Percentiles rank a stretch among this genome's conserved stretches.
phyloP scores from a whole-genome alignment of 2,888 invertebrate genomes.

The Nowickia ferox region DNA sequence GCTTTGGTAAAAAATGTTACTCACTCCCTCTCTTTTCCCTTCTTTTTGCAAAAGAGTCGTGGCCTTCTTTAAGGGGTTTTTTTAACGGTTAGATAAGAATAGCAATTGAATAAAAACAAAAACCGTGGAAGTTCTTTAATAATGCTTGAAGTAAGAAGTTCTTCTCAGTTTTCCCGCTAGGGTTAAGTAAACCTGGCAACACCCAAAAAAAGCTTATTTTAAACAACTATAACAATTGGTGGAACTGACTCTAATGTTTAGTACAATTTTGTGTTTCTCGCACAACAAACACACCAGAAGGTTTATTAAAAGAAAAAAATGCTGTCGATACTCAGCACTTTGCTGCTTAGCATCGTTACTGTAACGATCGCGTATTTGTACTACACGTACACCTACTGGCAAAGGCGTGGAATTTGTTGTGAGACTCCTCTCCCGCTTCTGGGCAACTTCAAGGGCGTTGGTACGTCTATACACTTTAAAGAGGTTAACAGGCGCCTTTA shows the following conservation, averaged over 20 bases:
- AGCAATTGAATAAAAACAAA: too few relatives aligned
- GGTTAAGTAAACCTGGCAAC: neutral
- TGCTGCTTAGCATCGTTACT: constrained; percentile 1
- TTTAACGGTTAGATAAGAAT: too few relatives aligned
- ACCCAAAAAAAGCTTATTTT: constrained; percentile 4
- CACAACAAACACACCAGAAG: neutral
- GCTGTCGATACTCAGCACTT: constrained; percentile 12
- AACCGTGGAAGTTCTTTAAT: too few relatives aligned
- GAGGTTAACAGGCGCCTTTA: constrained; percentile 76
- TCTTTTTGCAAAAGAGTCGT: too few relatives aligned
- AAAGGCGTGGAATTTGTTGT: constrained; percentile 48
- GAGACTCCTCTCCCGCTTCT: constrained; percentile 67
- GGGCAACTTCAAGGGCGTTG: constrained; percentile 76
- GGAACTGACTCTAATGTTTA: neutral
- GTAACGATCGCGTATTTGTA: constrained; percentile 21
- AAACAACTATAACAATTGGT: neutral
- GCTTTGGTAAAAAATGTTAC: too few relatives aligned
- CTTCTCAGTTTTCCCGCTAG: neutral
- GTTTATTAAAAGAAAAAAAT: constrained; percentile 1
- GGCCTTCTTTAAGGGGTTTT: too few relatives aligned
- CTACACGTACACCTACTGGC: constrained; percentile 73
- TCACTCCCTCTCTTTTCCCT: too few relatives aligned
- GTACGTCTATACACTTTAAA: constrained; percentile 71
- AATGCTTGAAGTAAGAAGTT: too few relatives aligned
- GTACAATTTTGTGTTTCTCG: neutral